Conservation (phyloP, 2,888 invertebrate species). For the Tryphoninae sp. region DNA sequence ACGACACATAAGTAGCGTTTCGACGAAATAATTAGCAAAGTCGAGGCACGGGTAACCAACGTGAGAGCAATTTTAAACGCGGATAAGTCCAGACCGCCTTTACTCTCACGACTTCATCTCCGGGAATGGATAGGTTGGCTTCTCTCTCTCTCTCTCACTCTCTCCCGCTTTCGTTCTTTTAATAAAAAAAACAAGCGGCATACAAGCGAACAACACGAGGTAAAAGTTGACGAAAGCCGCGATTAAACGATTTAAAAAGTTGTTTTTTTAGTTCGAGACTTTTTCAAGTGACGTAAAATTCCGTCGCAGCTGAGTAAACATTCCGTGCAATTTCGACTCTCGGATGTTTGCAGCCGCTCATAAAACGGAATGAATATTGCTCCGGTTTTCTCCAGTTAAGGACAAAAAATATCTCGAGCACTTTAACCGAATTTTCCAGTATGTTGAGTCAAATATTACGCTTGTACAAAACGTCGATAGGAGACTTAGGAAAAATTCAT, state of each 20-base stretch:
- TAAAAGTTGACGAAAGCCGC: too few species aligned
- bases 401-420: constrained; percentile 4
- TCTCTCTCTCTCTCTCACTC: constrained; percentile 10
- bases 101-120: constrained; percentile 43
- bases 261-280: too few species aligned
- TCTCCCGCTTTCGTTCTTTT: not conserved
- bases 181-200: constrained; percentile 2
- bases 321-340: too few species aligned
- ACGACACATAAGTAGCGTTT: constrained; percentile 51
- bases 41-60: constrained; percentile 15
- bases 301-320: too few species aligned
- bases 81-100: not conserved
- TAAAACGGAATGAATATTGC: too few species aligned
- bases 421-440: constrained; percentile 30
- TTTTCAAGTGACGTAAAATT: too few species aligned
- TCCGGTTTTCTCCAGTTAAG: not conserved
- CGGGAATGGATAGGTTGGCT: constrained; percentile 16
- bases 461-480: not conserved
- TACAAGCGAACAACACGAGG: too few species aligned
- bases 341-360: too few species aligned
- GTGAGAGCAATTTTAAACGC: constrained; percentile 45
- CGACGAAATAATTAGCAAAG: constrained; percentile 62
- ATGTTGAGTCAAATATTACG: not conserved
- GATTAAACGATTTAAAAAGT: too few species aligned
- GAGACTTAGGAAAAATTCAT: constrained; percentile 36